Evolutionary conservation across 2,797 vertebrate genomes (phyloP).

Genomic region (Leuciscus waleckii): DNA sequence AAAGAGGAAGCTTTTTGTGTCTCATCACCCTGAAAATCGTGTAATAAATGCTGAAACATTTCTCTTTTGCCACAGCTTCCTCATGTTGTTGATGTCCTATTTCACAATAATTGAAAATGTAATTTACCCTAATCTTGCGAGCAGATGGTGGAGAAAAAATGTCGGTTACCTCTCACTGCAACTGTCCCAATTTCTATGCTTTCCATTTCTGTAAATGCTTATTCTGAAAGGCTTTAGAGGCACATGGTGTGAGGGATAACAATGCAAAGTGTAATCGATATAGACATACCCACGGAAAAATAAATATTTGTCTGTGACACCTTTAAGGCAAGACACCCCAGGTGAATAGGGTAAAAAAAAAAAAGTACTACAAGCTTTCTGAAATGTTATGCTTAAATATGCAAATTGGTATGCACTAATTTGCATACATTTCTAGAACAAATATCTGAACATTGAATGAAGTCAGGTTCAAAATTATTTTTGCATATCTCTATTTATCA

Average conservation of each 20-base stretch:
- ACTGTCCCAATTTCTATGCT: neutral
- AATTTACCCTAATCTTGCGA: too few species aligned
- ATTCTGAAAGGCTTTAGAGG: constrained; percentile 6
- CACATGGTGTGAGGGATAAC: neutral
- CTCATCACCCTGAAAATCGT: neutral
- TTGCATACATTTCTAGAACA: too few species aligned
- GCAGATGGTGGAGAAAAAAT: neutral
- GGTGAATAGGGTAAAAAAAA: too few species aligned
- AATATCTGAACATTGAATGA: too few species aligned
- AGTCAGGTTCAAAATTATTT: too few species aligned
- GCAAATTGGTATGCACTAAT: too few species aligned
- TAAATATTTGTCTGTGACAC: neutral
- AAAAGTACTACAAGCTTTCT: too few species aligned
- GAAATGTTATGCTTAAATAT: too few species aligned
- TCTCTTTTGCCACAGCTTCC: constrained; percentile 6
- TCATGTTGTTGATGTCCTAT: neutral
- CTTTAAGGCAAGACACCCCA: neutral
- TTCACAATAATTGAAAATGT: neutral
- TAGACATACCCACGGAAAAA: neutral
- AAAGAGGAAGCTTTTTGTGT: constrained; percentile 12
- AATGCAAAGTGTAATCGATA: neutral
- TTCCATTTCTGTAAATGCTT: neutral
- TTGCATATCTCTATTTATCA: too few species aligned
- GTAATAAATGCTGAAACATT: neutral
- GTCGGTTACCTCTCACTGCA: neutral